Evolutionary conservation across 2,888 invertebrate species (phyloP).

Genomic region (Isoperla grammatica): DNA sequence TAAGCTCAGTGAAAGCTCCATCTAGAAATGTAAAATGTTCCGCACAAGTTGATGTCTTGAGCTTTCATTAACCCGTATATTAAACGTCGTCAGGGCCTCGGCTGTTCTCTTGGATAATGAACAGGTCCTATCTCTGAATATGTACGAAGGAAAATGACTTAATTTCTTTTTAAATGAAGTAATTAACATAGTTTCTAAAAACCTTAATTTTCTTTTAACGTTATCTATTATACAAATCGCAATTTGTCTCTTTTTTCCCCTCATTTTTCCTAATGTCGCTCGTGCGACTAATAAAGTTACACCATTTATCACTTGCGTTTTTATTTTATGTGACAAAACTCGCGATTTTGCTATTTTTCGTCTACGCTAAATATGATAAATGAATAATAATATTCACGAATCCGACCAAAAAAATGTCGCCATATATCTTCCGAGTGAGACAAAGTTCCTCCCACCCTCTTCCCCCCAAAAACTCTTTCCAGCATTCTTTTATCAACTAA

Average conservation of each 20-base stretch:
- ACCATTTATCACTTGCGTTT: constrained; percentile 6
- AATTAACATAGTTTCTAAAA: constrained; percentile 4
- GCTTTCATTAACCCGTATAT: not conserved
- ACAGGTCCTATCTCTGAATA: too few relatives aligned
- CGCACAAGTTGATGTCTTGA: constrained; percentile 10
- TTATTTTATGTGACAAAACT: constrained; percentile 17
- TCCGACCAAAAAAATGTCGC: constrained; percentile 15
- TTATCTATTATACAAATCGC: constrained; percentile 19
- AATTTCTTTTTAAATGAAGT: constrained; percentile 13
- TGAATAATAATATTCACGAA: constrained; percentile 17
- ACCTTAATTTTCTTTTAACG: constrained; percentile 12
- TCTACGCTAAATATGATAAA: constrained; percentile 19
- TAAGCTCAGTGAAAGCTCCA: constrained; percentile 6
- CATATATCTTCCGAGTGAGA: constrained; percentile 15
- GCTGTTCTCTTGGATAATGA: too few relatives aligned
- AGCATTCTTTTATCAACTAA: too few relatives aligned
- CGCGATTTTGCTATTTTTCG: constrained; percentile 20
- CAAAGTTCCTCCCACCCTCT: constrained; percentile 4
- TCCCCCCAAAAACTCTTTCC: too few relatives aligned
- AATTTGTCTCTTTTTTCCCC: constrained; percentile 13
- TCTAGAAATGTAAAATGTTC: constrained; percentile 10
- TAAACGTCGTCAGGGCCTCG: too few relatives aligned
- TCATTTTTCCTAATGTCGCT: constrained; percentile 8
- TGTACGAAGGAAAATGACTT: not conserved
- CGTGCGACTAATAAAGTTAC: constrained; percentile 11